Conservation (phyloP, 2,888 invertebrate genomes). For the Auanema sp. region DNA sequence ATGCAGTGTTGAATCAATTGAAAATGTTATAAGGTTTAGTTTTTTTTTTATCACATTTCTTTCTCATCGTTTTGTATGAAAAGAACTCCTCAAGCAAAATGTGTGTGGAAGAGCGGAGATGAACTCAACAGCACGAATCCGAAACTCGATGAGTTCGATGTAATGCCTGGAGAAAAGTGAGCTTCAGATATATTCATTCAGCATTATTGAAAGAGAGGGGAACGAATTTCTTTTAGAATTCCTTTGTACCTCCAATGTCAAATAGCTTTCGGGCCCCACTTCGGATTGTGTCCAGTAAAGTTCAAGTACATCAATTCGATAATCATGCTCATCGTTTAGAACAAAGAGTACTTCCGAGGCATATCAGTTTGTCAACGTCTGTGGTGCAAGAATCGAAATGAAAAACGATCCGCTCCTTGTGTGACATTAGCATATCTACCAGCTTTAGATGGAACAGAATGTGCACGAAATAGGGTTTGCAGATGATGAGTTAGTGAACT, state of each 20-base stretch:
- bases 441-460: slow-evolving; percentile 58
- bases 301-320: slow-evolving; percentile 2
- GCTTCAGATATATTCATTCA: background rate
- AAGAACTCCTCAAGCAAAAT: slow-evolving; percentile 25
- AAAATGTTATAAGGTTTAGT: slow-evolving; percentile 16
- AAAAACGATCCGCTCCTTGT: slow-evolving; percentile 41
- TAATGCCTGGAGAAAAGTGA: slow-evolving; percentile 16
- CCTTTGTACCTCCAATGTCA: slow-evolving; percentile 50
- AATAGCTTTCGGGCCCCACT: slow-evolving; percentile 56
- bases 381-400: slow-evolving; percentile 58
- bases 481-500: background rate
- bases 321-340: slow-evolving; percentile 24
- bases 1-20: slow-evolving; percentile 30
- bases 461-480: slow-evolving; percentile 48
- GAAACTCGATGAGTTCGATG: background rate
- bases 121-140: background rate
- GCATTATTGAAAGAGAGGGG: background rate
- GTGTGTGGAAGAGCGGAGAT: slow-evolving; percentile 25
- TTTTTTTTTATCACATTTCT: background rate
- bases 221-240: slow-evolving; percentile 2
- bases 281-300: slow-evolving; percentile 50
- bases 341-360: slow-evolving; percentile 38
- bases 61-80: background rate
- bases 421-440: slow-evolving; percentile 60
- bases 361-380: slow-evolving; percentile 49